A percentile compares a stretch with the other conserved stretches of the same genome.
Evolutionary conservation across 2,797 vertebrate species (phyloP).

Genomic region (Dicrostonyx torquatus): DNA sequence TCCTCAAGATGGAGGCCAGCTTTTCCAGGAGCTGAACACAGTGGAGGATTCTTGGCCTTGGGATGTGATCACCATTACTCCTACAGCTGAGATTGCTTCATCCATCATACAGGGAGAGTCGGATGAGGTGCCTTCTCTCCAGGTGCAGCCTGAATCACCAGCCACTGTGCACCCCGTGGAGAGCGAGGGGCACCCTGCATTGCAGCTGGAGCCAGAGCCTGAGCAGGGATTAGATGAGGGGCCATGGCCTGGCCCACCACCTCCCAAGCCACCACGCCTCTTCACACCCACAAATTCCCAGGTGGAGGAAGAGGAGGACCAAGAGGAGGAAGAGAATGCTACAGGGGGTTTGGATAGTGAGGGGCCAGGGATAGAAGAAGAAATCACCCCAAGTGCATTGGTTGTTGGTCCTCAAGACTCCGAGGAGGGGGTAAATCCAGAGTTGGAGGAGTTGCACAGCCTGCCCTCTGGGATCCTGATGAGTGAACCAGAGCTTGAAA

Average conservation of each 20-base stretch:
- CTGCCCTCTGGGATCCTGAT: constrained; percentile 21
- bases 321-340: neutral
- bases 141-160: constrained; percentile 21
- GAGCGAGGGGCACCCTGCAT: neutral
- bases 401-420: neutral
- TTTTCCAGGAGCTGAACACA: constrained; percentile 46
- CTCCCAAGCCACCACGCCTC: constrained; percentile 84
- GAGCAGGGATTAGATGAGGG: neutral
- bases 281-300: neutral
- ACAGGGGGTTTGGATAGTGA: fast-evolving
- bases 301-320: neutral
- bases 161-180: neutral
- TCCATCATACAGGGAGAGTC: neutral
- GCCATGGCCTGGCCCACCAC: neutral
- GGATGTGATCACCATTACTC: constrained; percentile 76
- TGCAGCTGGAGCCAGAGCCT: neutral
- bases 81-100: constrained; percentile 54
- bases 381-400: neutral
- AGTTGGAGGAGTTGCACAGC: constrained; percentile 44
- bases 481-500: constrained; percentile 25
- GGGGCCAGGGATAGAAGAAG: constrained; percentile 29
- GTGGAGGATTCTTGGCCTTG: constrained; percentile 68
- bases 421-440: constrained; percentile 25
- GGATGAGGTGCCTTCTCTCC: neutral
- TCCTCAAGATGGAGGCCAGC: neutral